These are phyloP conservation scores for Atrina japonica DNA, from an alignment of 2,888 invertebrate genomes.

Conservation along the genomic window DNA sequence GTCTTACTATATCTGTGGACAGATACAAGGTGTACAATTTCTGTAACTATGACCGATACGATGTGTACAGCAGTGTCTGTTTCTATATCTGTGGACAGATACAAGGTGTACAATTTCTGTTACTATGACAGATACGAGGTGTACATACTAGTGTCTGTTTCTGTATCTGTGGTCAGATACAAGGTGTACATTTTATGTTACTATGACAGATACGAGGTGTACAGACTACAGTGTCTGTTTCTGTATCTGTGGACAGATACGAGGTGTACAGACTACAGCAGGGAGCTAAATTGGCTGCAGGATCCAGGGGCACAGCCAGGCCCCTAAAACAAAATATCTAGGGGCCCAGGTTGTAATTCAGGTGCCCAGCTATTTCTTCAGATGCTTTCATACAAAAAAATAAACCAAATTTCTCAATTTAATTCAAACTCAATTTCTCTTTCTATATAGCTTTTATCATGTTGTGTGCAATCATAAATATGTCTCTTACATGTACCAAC, in stretches of 20 bases:
- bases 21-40: conserved; percentile 80
- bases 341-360: too few relatives aligned
- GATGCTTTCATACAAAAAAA: too few relatives aligned
- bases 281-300: too few relatives aligned
- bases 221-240: too few relatives aligned
- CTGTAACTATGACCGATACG: conserved; percentile 81
- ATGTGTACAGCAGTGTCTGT: conserved; percentile 60
- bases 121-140: conserved; percentile 78
- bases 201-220: conserved; percentile 78
- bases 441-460: too few relatives aligned
- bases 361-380: too few relatives aligned
- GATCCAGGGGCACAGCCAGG: too few relatives aligned
- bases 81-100: conserved; percentile 76
- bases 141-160: conserved; percentile 48
- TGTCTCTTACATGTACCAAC: too few relatives aligned
- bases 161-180: conserved; percentile 77
- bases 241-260: conserved; percentile 77
- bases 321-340: too few relatives aligned
- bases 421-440: too few relatives aligned
- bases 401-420: too few relatives aligned
- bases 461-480: too few relatives aligned
- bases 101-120: conserved; percentile 69
- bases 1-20: conserved; percentile 65
- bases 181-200: conserved; percentile 64
- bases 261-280: conserved; percentile 73